A percentile compares a stretch with the other conserved stretches of the same genome.
Conservation (phyloP, 2,888 invertebrate genomes). For the Plutella xylostella region DNA sequence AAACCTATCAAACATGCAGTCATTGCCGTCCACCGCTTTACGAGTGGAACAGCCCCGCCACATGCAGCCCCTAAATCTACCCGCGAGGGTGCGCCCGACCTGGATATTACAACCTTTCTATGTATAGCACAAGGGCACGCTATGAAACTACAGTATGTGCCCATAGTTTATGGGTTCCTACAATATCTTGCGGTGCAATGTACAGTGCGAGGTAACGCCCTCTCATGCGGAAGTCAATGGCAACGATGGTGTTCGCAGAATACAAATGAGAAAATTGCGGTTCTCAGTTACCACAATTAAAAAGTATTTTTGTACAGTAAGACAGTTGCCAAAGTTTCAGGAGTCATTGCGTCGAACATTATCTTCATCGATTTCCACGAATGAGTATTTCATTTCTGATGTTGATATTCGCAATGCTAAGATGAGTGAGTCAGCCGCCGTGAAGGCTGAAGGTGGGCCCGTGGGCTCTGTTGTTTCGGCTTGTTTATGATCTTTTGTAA, state of each 20-base stretch:
- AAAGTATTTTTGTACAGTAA: background rate
- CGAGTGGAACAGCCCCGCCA: conserved; percentile 36
- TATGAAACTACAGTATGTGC: background rate
- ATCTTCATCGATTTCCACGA: background rate
- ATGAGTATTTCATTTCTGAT: background rate
- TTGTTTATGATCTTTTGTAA: conserved; percentile 26
- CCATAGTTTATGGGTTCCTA: background rate
- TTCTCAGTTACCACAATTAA: too few species aligned
- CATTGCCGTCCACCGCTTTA: conserved; percentile 37
- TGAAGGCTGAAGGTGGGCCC: background rate
- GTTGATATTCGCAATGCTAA: conserved; percentile 1
- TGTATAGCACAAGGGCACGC: background rate
- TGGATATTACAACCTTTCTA: background rate
- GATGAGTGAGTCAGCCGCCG: conserved; percentile 6
- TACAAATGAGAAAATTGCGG: background rate
- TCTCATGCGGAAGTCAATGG: background rate
- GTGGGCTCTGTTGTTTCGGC: conserved; percentile 23
- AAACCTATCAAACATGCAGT: conserved; percentile 44
- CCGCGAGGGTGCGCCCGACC: conserved; percentile 26
- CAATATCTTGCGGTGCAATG: background rate
- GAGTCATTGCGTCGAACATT: background rate
- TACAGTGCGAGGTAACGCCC: background rate
- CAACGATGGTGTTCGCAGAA: background rate
- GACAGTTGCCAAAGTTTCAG: background rate
- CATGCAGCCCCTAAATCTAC: conserved; percentile 31